phyloP scores from a whole-genome alignment of 2,888 invertebrate genomes.

The Campoletis raptor region DNA sequence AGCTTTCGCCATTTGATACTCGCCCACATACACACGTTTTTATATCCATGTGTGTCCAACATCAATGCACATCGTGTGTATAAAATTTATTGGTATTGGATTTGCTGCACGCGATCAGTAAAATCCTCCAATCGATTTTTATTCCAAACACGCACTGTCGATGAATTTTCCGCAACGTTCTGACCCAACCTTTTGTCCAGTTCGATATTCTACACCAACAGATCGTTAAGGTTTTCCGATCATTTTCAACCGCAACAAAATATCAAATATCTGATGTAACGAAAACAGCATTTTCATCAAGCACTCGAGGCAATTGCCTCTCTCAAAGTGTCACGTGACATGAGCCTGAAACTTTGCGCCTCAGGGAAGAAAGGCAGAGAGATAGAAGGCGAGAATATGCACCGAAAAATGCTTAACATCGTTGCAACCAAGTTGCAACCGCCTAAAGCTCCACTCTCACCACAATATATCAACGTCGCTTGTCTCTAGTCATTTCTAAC shows the following conservation, averaged over 20 bases:
- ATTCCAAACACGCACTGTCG: slow-evolving; percentile 41
- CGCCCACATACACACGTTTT: neutral
- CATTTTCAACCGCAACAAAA: slow-evolving; percentile 6
- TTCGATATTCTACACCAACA: neutral
- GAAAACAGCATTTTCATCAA: slow-evolving; percentile 28
- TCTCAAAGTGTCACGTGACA: neutral
- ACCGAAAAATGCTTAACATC: slow-evolving; percentile 32
- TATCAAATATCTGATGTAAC: slow-evolving; percentile 11
- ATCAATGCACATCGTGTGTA: neutral
- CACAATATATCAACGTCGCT: slow-evolving; percentile 30
- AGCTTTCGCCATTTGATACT: slow-evolving; percentile 19
- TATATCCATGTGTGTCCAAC: neutral
- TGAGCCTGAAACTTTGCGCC: neutral
- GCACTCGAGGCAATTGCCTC: neutral
- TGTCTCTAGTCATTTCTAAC: slow-evolving; percentile 1
- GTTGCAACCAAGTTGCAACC: slow-evolving; percentile 32
- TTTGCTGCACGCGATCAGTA: slow-evolving; percentile 12
- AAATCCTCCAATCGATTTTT: slow-evolving; percentile 53
- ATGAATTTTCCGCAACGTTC: slow-evolving; percentile 55
- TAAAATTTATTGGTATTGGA: slow-evolving; percentile 12
- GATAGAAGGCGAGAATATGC: neutral
- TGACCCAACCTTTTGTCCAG: slow-evolving; percentile 38
- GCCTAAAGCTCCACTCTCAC: neutral
- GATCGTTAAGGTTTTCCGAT: slow-evolving; percentile 5
- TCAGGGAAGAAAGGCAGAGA: neutral